Base-by-base conservation (phyloP, 2,888 invertebrate genomes). In the Troides oblongomaculatus region DNA sequence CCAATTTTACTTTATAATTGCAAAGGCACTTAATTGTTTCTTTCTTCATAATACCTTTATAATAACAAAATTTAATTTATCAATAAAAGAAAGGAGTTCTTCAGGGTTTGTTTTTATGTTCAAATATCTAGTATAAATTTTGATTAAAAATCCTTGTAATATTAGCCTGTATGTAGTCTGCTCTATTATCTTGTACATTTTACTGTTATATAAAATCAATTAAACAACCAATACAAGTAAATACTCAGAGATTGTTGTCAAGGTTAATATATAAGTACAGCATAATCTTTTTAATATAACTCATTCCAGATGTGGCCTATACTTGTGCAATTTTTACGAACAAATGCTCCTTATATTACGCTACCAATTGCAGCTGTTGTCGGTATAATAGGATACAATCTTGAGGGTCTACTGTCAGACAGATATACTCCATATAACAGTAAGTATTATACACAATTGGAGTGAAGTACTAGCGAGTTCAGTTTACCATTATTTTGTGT, bases 321-420 rank as follows among this genome's bases (percentile, higher is more conserved):
- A 67, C 69, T 97, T 53, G 82, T 95, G 81, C 93, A 94, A 70
- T 90, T 95, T 66, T 76, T 96, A 30, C 89, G 97, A 66, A 90
- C 94, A 2, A 97, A 97, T 83, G 96, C 96, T 0, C 96, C 97
- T 0, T 95, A 95, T 74, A 88, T 98, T 53, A 97, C 97, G 0
- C 86, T 98, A 59, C 98, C 98, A 0, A 93, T 97, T 73, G 98
- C 97, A 0, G 96, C 94, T 0, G 88, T 97, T 0, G 93, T 98
- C 39, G 98, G 98, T 6, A 93, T 96, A 68, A 89, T 98, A 77
- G 99, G 99, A 39, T 98, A 98, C 84, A 96, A 97, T 78, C 75
- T 98, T 73, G 98, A 98, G 90, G 94, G 92, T 67, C 84, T 94
- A 71, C 64, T 97, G 8, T 96, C 96, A 0, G 95, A 95, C 81